Evolutionary conservation across 2,888 invertebrate species (phyloP), one percentile per base, ranked within the genome.

Genomic region (Erynnis tages): DNA sequence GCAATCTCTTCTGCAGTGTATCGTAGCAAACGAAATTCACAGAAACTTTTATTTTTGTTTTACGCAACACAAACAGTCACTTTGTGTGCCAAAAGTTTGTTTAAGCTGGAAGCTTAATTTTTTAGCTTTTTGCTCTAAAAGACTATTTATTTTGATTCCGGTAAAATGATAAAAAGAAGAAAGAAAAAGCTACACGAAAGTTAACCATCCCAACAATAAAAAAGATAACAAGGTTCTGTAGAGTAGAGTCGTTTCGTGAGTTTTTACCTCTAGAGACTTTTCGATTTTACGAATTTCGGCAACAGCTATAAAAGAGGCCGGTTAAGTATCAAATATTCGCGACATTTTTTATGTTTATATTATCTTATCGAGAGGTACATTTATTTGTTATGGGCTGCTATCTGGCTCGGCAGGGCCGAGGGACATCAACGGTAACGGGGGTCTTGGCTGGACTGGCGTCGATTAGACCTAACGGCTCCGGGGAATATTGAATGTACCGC

Each of bases 361-460:
- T 58, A 53, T 57, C 54, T 57, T 60, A 61, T 60, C 57, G 34
- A 35, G 49, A n/a, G 30, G 54, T 56, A 60, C 56, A 62, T 75
- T 74, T 74, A 75, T 75, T 73, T 73, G 73, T 68, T 73, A 73
- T 69, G 65, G 69, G 63, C 56, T 40, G 60, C 61, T 62, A 62
- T 67, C 63, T 50, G 53, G 56, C 55, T 50, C 55, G 60, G 56
- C 55, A 53, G 45, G 76, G 76, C 72, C 71, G 69, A 60, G 60
- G 56, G 70, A 77, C 73, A 82, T 83, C 81, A 78, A 63, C 68
- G 62, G 76, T 83, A 85, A 85, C 83, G 76, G 82, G 63, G 82
- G 78, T 77, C 79, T 71, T 68, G 70, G 67, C 69, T 71, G 75
- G 76, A 81, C 77, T 75, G 76, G 73, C 73, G 67, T 68, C 82